phyloP scores from a whole-genome alignment of 1,140 invertebrate genomes.

The Aphaenogaster ashmeadi region DNA sequence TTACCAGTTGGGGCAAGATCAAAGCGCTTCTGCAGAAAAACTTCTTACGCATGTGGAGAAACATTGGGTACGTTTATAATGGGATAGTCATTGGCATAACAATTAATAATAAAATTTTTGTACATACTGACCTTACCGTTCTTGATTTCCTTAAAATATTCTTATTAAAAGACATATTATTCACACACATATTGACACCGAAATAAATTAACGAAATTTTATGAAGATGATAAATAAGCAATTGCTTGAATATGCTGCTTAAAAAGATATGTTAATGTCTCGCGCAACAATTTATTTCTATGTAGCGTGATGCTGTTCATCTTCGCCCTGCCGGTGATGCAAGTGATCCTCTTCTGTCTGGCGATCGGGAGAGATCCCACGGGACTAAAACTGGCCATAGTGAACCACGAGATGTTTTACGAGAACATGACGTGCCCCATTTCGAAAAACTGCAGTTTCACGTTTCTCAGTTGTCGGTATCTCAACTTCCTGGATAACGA shows the following conservation, averaged over 20 bases:
- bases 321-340: constrained; percentile 96
- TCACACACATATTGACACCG: background rate
- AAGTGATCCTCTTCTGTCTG: constrained; percentile 98
- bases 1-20: constrained; percentile 91
- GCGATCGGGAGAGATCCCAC: constrained; percentile 97
- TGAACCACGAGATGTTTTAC: constrained; percentile 93
- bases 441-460: constrained; percentile 90
- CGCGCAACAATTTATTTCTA: constrained; percentile 12
- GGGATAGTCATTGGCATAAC: background rate
- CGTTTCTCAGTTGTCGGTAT: constrained; percentile 92
- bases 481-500: constrained; percentile 90
- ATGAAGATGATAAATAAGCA: background rate
- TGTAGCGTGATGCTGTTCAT: constrained; percentile 96
- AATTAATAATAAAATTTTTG: background rate
- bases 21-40: constrained; percentile 96
- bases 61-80: constrained; percentile 90
- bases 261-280: background rate
- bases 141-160: background rate
- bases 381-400: constrained; percentile 94
- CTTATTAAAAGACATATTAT: constrained; percentile 10
- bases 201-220: background rate
- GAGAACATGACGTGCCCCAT: constrained; percentile 86
- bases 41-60: constrained; percentile 96
- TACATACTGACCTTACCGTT: background rate
- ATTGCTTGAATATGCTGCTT: background rate